Evolutionary conservation across 2,888 invertebrate species (phyloP), one percentile per base, ranked within the genome.

Genomic region (Melipona beecheii): DNA sequence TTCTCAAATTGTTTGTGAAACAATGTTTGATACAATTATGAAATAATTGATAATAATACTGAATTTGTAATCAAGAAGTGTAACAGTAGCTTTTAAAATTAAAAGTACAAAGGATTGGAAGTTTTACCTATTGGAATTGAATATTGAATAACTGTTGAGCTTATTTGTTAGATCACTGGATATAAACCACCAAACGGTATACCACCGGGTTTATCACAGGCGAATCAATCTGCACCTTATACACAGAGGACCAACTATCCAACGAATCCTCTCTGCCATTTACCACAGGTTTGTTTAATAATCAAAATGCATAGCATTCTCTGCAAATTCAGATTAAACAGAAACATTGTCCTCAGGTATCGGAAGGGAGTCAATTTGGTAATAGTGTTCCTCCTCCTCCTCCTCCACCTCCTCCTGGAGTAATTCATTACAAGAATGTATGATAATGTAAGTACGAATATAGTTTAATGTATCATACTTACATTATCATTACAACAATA

Each of bases 141-240:
- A 15, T 9, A 21, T 17, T 56, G 4, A 1, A 21, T 69, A 74
- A 82, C 17, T 9, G 27, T 64, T 66, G 27, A 21, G 36, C 11
- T 70, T 49, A 49, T 81, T 81, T 66, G 2, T 74, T 69, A 94
- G 94, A 92, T 94, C 58, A 89, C 93, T 52, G 94, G 94, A n/a
- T 94, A 94, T 64, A 94, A 94, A 78, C 89, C 94, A 19, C 85
- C 93, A 9, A 94, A 94, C 36, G 92, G 90, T 52, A 91, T 93
- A 85, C 90, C 91, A 43, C 52, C 93, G 4, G 93, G 93, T 27
- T 88, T 93, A 64, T 87, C 92, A 17, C 94, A 93, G 74, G 82
- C 93, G 11, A 93, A 92, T 86, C 94, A 93, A 21, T 84, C 93
- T 21, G 88, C 91, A 21, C 91, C 90, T 78, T 94, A 94, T 82